phyloP scores from a whole-genome alignment of 92 coral and sea anemone species.

The Siderastrea radians region DNA sequence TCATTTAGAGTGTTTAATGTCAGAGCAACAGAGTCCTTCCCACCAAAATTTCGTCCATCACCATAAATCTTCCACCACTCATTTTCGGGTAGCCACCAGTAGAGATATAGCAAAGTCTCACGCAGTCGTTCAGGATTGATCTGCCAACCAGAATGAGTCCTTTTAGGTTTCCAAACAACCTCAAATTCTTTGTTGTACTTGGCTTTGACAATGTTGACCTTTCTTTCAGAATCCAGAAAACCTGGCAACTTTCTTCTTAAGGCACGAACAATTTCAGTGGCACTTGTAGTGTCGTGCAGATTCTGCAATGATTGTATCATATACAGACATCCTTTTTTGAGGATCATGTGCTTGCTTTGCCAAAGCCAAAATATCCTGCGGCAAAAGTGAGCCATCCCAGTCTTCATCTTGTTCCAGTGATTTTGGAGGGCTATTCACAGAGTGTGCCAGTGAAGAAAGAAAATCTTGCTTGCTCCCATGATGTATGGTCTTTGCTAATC shows the following conservation, averaged over 20 bases:
- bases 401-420: not conserved
- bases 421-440: not conserved
- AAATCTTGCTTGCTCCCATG: slow-evolving; percentile 36
- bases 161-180: slow-evolving; percentile 31
- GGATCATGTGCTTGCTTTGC: slow-evolving; percentile 22
- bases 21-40: slow-evolving; percentile 48
- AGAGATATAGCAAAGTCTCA: slow-evolving; percentile 28
- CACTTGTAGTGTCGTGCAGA: slow-evolving; percentile 21
- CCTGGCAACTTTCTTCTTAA: slow-evolving; percentile 37
- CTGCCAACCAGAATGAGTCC: slow-evolving; percentile 58
- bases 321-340: slow-evolving; percentile 9
- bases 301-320: not conserved
- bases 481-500: not conserved
- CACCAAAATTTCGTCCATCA: slow-evolving; percentile 67
- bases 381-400: slow-evolving; percentile 32
- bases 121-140: slow-evolving; percentile 24
- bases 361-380: slow-evolving; percentile 11
- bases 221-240: slow-evolving; percentile 47
- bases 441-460: slow-evolving; percentile 29
- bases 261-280: slow-evolving; percentile 27
- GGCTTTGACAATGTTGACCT: slow-evolving; percentile 23
- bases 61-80: slow-evolving; percentile 76
- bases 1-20: slow-evolving; percentile 18
- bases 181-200: slow-evolving; percentile 49
- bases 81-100: slow-evolving; percentile 54